These are phyloP conservation scores for Spea bombifrons DNA, from an alignment of 2,113 vertebrate species.

Conservation along the genomic window DNA sequence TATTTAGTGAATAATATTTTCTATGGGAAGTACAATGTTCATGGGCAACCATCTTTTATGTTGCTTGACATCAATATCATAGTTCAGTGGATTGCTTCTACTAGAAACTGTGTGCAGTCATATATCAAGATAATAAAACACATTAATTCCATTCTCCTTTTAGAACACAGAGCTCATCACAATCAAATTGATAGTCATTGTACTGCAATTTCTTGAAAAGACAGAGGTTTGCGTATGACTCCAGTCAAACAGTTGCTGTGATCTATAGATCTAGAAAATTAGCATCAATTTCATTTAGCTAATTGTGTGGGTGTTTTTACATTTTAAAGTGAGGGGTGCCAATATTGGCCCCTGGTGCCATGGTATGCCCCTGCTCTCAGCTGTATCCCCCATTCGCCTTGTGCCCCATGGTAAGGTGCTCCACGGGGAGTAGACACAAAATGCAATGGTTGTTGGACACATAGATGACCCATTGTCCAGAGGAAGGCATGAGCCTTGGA, in stretches of 20 bases:
- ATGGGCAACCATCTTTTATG: constrained; percentile 40
- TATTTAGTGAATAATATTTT: constrained; percentile 40
- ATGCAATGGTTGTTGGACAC: too few relatives aligned
- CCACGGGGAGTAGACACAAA: too few relatives aligned
- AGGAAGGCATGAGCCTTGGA: too few relatives aligned
- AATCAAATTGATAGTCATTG: constrained; percentile 10
- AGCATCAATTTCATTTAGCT: not conserved
- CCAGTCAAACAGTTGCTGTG: not conserved
- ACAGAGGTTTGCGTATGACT: not conserved
- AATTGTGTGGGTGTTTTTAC: not conserved
- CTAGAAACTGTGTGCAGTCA: constrained; percentile 26
- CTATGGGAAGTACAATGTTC: constrained; percentile 27
- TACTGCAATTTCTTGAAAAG: constrained; percentile 20
- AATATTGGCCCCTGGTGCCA: not conserved
- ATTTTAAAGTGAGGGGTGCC: not conserved
- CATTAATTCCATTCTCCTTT: constrained; percentile 36
- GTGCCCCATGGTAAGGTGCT: too few relatives aligned
- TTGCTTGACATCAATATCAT: constrained; percentile 42
- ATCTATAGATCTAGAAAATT: not conserved
- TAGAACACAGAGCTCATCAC: constrained; percentile 37
- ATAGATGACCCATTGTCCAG: too few relatives aligned
- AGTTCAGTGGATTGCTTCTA: constrained; percentile 39
- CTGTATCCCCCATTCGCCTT: too few relatives aligned
- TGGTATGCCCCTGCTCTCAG: too few relatives aligned
- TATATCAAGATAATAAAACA: constrained; percentile 40